phyloP scores from a whole-genome alignment of 2,888 invertebrate species.

The Zaprionus bogoriensis region DNA sequence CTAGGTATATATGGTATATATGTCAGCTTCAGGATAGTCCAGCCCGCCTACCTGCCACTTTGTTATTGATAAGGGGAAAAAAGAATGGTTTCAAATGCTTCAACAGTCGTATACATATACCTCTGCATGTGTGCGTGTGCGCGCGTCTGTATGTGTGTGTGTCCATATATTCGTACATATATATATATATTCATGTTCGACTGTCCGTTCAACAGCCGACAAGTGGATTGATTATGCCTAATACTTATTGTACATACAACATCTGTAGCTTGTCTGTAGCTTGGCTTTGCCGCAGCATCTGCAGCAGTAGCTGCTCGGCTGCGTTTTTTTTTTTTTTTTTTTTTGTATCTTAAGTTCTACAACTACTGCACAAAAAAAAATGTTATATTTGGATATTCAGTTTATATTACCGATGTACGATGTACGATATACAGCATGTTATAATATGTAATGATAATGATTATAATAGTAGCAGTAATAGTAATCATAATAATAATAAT shows the following conservation, averaged over 20 bases:
- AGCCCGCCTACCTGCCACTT: no score
- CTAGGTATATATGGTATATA: neutral
- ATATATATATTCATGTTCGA: no score
- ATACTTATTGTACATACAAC: constrained; percentile 41
- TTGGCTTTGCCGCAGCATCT: constrained; percentile 34
- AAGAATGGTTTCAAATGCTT: no score
- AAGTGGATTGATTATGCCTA: neutral
- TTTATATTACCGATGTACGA: constrained; percentile 11
- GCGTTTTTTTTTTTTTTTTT: neutral
- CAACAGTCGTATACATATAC: no score
- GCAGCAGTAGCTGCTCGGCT: no score
- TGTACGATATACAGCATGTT: neutral
- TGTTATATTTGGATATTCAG: constrained; percentile 36
- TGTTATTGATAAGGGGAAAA: no score
- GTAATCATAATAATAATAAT: neutral
- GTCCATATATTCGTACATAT: no score
- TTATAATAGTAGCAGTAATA: neutral
- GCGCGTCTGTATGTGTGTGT: no score
- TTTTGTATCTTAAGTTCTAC: constrained; percentile 18
- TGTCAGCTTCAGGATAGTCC: neutral
- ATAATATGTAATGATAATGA: no score
- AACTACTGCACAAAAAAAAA: constrained; percentile 17
- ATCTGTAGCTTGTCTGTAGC: constrained; percentile 16
- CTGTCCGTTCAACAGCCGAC: neutral
- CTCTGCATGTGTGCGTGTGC: no score